Conservation (phyloP, 1,140 invertebrate genomes). For the Stenopsyche tienmushanensis region DNA sequence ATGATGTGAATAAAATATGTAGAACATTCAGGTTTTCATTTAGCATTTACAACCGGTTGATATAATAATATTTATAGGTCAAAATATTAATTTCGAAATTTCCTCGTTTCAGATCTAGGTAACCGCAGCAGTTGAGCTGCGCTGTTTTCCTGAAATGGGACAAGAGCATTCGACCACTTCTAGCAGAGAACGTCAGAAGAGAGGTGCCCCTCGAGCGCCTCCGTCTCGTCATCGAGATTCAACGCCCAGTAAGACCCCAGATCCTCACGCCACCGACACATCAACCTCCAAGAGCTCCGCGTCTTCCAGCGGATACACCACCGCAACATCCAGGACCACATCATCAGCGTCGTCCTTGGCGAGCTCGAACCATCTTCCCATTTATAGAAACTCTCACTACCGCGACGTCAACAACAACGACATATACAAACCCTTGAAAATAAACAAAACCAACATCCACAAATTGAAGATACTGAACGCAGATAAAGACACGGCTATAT, state of each 20-base stretch:
- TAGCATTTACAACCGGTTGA: too few species aligned
- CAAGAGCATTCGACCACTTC: constrained; percentile 38
- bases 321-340: constrained; percentile 45
- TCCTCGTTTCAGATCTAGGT: constrained; percentile 13
- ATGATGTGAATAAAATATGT: too few species aligned
- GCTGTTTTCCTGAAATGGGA: constrained; percentile 33
- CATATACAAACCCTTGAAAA: constrained; percentile 56
- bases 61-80: too few species aligned
- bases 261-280: constrained; percentile 8
- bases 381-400: constrained; percentile 57
- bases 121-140: neutral
- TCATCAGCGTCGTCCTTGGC: constrained; percentile 46
- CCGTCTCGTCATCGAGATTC: constrained; percentile 8
- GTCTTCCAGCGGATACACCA: constrained; percentile 45
- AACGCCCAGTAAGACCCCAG: constrained; percentile 44
- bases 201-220: constrained; percentile 3
- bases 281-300: constrained; percentile 8
- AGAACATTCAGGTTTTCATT: too few species aligned
- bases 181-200: constrained; percentile 32
- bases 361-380: constrained; percentile 49
- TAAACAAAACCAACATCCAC: constrained; percentile 54
- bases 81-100: too few species aligned
- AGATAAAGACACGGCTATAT: constrained; percentile 48
- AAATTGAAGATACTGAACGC: constrained; percentile 50
- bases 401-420: constrained; percentile 56